Evolutionary conservation across 2,888 invertebrate species (phyloP), one percentile per base, ranked within the genome.

Genomic region (Agrochola lota): DNA sequence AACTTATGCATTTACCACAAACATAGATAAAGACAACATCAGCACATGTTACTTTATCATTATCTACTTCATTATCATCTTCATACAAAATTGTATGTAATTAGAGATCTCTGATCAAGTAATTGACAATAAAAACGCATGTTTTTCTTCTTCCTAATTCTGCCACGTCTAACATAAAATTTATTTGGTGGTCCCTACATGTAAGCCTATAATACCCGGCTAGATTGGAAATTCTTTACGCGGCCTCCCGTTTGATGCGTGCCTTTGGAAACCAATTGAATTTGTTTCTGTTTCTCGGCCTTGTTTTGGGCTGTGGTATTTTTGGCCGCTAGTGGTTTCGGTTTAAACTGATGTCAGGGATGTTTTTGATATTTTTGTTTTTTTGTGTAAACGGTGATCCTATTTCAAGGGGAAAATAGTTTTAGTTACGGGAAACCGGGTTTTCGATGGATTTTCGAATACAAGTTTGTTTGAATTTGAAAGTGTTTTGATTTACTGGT

Each of bases 201-300:
- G 69, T 77, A 72, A 68, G 66, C 81, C 78, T 67, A 71, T 71
- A n/a, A 82, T 74, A 88, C 79, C 59, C 83, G 76, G 85, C 78
- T 91, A 91, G 91, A 94, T 94, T 93, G 92, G 89, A 92, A 93
- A 94, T 94, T 93, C 94, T 93, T 93, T 87, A 85, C 89, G 89
- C 86, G 84, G 84, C 75, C 85, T 87, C 81, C 79, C 89, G 88
- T 92, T 92, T 91, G 92, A 91, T 91, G 89, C 91, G 89, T 91
- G 91, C 93, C 92, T 92, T 91, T 91, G 89, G 86, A 90, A 90
- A 90, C 90, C 91, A 91, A 94, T 94, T 91, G 90, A 91, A 92
- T 92, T 92, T 90, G 90, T 91, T 91, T 90, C 90, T 83, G 86
- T 85, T 83, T 77, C 86, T 88, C 71, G 46, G 62, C 71, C 77